These are phyloP conservation scores for Lophotis ruficrista DNA, from an alignment of 2,113 vertebrate genomes.

Conservation along the genomic window DNA sequence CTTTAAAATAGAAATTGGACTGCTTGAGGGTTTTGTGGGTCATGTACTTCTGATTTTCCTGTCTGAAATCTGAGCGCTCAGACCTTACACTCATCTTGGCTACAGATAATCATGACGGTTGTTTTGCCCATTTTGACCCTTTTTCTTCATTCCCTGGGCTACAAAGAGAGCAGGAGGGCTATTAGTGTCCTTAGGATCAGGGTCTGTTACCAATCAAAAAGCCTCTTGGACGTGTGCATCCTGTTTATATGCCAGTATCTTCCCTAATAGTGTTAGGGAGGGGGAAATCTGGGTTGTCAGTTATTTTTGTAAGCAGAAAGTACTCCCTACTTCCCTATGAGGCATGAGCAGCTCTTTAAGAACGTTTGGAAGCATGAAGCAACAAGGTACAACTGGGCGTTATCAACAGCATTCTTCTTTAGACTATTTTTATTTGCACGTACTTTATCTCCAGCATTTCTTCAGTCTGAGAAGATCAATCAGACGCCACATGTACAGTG, in stretches of 20 bases:
- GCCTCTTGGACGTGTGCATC: neutral
- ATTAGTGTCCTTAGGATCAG: neutral
- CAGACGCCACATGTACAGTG: neutral
- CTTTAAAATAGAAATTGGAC: constrained; percentile 20
- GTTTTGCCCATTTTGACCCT: neutral
- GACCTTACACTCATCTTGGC: neutral
- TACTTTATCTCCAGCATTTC: constrained; percentile 56
- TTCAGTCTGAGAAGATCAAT: constrained; percentile 45
- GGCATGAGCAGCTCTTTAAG: constrained; percentile 6
- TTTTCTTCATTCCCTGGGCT: neutral
- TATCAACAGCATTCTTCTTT: constrained; percentile 56
- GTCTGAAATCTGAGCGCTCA: constrained; percentile 11
- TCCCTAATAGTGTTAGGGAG: neutral
- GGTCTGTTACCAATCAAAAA: neutral
- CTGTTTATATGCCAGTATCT: neutral
- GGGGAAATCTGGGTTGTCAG: neutral
- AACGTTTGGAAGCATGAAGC: neutral
- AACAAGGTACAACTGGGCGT: neutral
- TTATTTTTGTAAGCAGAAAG: constrained; percentile 41
- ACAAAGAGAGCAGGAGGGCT: neutral
- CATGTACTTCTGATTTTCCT: neutral
- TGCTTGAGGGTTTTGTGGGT: constrained; percentile 12
- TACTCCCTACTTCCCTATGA: neutral
- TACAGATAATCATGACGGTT: neutral
- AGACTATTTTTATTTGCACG: constrained; percentile 52